phyloP scores from a whole-genome alignment of 1,140 invertebrate species.

The Globodera rostochiensis region DNA sequence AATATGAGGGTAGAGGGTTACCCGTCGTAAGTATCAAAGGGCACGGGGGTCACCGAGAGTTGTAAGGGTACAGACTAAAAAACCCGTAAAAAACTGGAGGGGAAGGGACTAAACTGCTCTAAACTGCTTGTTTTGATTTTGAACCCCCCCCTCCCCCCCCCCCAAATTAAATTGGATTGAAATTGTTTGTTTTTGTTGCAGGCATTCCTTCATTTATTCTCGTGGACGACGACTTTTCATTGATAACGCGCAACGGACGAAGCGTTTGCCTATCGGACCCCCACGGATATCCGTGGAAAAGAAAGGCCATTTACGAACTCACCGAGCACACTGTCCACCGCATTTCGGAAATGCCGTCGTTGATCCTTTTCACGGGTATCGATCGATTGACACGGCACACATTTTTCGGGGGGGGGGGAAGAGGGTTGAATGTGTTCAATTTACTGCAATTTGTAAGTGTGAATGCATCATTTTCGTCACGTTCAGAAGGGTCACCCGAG shows the following conservation, averaged over 20 bases:
- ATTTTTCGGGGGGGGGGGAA: too few species aligned
- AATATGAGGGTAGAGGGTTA: background rate
- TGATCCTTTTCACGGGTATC: slow-evolving; percentile 44
- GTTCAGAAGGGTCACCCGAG: slow-evolving; percentile 40
- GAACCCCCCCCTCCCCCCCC: too few species aligned
- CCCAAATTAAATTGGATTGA: too few species aligned
- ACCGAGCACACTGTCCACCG: slow-evolving; percentile 42
- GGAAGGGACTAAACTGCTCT: too few species aligned
- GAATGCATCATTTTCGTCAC: background rate
- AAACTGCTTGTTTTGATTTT: too few species aligned
- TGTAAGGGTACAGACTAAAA: too few species aligned
- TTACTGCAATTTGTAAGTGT: background rate
- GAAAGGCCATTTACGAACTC: slow-evolving; percentile 36
- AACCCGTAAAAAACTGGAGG: too few species aligned
- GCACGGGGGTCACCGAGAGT: too few species aligned
- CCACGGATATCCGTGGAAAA: slow-evolving; percentile 40
- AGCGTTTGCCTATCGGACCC: slow-evolving; percentile 40
- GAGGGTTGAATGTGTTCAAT: background rate
- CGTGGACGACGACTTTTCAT: slow-evolving; percentile 32
- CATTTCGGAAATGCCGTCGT: slow-evolving; percentile 30
- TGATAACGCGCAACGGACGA: slow-evolving; percentile 37
- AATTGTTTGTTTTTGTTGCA: slow-evolving; percentile 16
- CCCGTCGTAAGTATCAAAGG: too few species aligned
- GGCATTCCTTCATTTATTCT: slow-evolving; percentile 42
- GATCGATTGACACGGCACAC: too few species aligned